phyloP scores from a whole-genome alignment of 2,888 invertebrate species.

The Notocelia uddmanniana region DNA sequence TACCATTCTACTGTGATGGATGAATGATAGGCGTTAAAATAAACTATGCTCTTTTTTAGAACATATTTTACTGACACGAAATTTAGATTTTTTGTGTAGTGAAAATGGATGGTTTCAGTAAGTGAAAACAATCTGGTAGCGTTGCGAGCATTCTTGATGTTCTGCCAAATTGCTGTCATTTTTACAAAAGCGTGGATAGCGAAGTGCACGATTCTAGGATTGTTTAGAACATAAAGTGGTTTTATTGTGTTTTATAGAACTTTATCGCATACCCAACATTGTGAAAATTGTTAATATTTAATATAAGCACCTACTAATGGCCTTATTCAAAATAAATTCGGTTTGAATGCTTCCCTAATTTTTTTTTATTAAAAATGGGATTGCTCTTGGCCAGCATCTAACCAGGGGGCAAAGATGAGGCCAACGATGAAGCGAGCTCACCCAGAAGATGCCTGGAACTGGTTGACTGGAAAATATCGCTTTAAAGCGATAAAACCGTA shows the following conservation, averaged over 20 bases:
- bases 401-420: too few species aligned
- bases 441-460: too few species aligned
- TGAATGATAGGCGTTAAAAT: background rate
- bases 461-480: too few species aligned
- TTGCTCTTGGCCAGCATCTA: too few species aligned
- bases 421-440: too few species aligned
- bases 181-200: background rate
- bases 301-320: too few species aligned
- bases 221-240: background rate
- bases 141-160: background rate
- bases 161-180: constrained; percentile 14
- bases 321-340: too few species aligned
- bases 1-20: background rate
- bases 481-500: too few species aligned
- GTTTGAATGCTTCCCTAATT: too few species aligned
- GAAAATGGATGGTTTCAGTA: background rate
- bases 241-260: background rate
- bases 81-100: constrained; percentile 12
- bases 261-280: background rate
- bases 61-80: constrained; percentile 16
- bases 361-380: too few species aligned
- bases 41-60: background rate
- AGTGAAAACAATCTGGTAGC: constrained; percentile 11
- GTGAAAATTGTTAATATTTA: background rate
- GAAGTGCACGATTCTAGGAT: background rate